Evolutionary conservation across 2,888 invertebrate species (phyloP).

Genomic region (Anoncus sp.): DNA sequence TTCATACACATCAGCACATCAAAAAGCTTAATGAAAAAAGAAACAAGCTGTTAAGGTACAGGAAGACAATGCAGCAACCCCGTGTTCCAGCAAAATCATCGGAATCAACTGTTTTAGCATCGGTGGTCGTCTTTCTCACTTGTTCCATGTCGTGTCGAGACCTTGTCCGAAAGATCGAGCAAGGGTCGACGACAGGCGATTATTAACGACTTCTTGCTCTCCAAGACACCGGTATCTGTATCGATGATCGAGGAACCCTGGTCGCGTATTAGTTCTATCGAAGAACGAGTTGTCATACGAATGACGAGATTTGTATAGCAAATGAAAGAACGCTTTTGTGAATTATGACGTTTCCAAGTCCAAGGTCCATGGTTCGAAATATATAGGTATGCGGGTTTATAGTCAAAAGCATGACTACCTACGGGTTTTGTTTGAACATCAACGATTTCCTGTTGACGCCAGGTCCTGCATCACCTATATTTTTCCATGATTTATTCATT

Average conservation of each 20-base stretch:
- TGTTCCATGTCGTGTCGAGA: neutral
- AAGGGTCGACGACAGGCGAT: constrained; percentile 32
- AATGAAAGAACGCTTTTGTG: constrained; percentile 7
- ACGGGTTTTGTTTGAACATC: neutral
- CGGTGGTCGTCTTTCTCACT: neutral
- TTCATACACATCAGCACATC: neutral
- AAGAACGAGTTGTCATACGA: constrained; percentile 37
- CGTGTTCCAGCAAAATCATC: neutral
- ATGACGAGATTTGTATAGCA: constrained; percentile 10
- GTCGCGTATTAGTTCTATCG: constrained; percentile 37
- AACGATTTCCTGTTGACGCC: too few species aligned
- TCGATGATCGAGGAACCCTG: constrained; percentile 28
- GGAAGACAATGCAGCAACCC: constrained; percentile 11
- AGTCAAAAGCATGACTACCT: neutral
- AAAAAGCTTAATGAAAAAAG: neutral
- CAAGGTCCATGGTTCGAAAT: neutral
- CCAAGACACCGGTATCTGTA: constrained; percentile 15
- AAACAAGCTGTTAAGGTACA: constrained; percentile 4
- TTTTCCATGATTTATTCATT: too few species aligned
- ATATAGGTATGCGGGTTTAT: neutral
- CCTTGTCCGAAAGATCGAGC: neutral
- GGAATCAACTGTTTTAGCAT: constrained; percentile 1
- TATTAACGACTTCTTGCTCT: constrained; percentile 44
- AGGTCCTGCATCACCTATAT: too few species aligned
- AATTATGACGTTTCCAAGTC: constrained; percentile 21